Evolutionary conservation across 2,888 invertebrate species (phyloP).

Genomic region (Drosophila subsilvestris): DNA sequence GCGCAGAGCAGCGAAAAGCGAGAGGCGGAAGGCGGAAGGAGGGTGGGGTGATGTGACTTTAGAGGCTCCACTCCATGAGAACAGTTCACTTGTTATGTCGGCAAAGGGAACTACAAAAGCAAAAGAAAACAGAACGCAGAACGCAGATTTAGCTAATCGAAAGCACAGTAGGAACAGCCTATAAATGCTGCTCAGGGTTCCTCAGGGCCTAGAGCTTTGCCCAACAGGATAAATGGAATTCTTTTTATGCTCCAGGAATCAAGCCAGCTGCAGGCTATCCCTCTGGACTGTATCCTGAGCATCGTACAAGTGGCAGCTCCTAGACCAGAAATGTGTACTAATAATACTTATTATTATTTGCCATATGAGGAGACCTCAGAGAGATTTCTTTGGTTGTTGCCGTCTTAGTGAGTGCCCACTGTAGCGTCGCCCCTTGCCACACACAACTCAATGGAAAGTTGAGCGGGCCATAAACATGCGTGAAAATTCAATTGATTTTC

Average conservation of each 20-base stretch:
- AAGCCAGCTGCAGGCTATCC: too few relatives aligned
- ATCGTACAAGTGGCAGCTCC: too few relatives aligned
- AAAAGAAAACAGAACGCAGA: constrained; percentile 22
- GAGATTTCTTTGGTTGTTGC: too few relatives aligned
- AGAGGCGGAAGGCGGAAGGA: too few relatives aligned
- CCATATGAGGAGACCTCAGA: too few relatives aligned
- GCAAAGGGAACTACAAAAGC: not conserved
- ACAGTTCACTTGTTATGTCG: not conserved
- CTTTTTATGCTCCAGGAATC: too few relatives aligned
- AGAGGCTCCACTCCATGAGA: not conserved
- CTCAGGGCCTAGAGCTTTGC: too few relatives aligned
- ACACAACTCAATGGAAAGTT: constrained; percentile 11
- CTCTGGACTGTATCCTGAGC: too few relatives aligned
- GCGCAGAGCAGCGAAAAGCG: not conserved
- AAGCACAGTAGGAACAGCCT: constrained; percentile 2
- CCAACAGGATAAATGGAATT: too few relatives aligned
- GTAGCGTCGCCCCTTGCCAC: constrained; percentile 6
- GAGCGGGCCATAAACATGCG: constrained; percentile 71
- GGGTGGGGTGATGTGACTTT: not conserved
- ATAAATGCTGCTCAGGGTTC: not conserved
- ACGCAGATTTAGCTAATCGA: constrained; percentile 29
- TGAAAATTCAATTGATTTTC: constrained; percentile 78
- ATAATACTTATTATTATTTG: too few relatives aligned
- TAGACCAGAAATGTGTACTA: too few relatives aligned
- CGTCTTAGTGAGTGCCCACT: constrained; percentile 8